Evolutionary conservation across 2,113 vertebrate genomes (phyloP).

Genomic region (Potamarius usumacintae): DNA sequence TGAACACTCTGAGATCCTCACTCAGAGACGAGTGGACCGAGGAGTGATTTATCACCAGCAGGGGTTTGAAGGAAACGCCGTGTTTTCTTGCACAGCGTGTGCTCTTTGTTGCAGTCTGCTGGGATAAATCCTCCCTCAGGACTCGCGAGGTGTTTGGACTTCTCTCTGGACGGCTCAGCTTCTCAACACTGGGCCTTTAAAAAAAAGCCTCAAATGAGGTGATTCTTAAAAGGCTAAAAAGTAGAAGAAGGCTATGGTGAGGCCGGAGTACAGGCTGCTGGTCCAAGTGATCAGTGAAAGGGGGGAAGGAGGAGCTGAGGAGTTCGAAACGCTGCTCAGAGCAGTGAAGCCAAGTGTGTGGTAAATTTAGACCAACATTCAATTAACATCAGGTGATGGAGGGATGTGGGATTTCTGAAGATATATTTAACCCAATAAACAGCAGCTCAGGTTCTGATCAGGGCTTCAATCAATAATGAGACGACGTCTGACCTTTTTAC

Average conservation of each 20-base stretch:
- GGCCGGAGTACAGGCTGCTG: not conserved
- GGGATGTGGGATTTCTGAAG: not conserved
- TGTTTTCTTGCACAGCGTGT: slow-evolving; percentile 56
- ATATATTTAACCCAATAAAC: not conserved
- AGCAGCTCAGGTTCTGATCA: slow-evolving; percentile 43
- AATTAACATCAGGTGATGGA: not conserved
- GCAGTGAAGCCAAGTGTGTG: not conserved
- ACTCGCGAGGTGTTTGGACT: slow-evolving; percentile 57
- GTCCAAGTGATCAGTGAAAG: not conserved
- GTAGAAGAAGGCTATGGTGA: slow-evolving; percentile 19
- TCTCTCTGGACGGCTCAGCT: slow-evolving; percentile 58
- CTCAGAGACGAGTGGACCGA: slow-evolving; percentile 34
- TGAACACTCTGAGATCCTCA: not conserved
- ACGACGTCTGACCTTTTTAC: not conserved
- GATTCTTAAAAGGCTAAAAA: slow-evolving; percentile 22
- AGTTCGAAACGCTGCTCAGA: not conserved
- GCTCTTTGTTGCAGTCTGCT: slow-evolving; percentile 61
- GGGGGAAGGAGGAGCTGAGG: not conserved
- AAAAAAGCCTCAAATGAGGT: slow-evolving; percentile 9
- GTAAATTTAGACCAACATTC: not conserved
- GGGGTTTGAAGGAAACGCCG: slow-evolving; percentile 54
- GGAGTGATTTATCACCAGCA: slow-evolving; percentile 64
- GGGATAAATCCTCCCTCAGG: slow-evolving; percentile 55
- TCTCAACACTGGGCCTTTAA: slow-evolving; percentile 42
- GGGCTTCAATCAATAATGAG: slow-evolving; percentile 34